Evolutionary conservation across 2,113 vertebrate species (phyloP), one percentile per base, ranked within the genome.

Genomic region (Phalacrocorax aristotelis): DNA sequence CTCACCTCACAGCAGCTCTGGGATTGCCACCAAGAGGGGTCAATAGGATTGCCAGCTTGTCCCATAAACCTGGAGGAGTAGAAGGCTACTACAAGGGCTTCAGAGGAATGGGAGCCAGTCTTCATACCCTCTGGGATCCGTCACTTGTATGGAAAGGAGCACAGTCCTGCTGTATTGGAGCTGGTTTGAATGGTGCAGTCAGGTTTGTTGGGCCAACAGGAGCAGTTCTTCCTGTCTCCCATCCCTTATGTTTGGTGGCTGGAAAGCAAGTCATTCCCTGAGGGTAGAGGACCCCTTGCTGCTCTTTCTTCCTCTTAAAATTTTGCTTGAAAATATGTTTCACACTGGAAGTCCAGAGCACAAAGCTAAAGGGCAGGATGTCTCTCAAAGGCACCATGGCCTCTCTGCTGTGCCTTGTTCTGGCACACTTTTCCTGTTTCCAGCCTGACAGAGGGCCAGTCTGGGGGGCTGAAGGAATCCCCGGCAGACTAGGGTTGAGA

Each of bases 101-200:
- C 52, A 65, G 62, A 79, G 44, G 34, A 8, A 29, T 70, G 36
- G 23, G 11, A 70, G 20, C 19, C 38, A 60, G 34, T n/a, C 22
- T 61, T 57, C 46, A n/a, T 13, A 57, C 8, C 32, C 36, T n/a
- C 69, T 27, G 9, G 36, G 36, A 64, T 44, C 11, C 15, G 49
- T 15, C 13, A 58, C 62, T 74, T 90, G 10, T 23, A 40, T 55
- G n/a, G 80, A 87, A 86, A 80, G 71, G 22, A 74, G 30, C 49
- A 74, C 14, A 87, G 46, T 5, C 27, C 21, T 0, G 0, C 29
- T 61, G 36, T 17, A 18, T 18, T 21, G 3, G 69, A 83, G 32
- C 13, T 81, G 51, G 12, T 76, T 77, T 62, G 62, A 70, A 66
- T 12, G 23, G 8, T 19, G 9, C 26, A 29, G 38, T 60, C n/a